A percentile compares a stretch with the other conserved stretches of the same genome.
Evolutionary conservation across 2,113 vertebrate species (phyloP).

Genomic region (Rousettus leschenaultii): DNA sequence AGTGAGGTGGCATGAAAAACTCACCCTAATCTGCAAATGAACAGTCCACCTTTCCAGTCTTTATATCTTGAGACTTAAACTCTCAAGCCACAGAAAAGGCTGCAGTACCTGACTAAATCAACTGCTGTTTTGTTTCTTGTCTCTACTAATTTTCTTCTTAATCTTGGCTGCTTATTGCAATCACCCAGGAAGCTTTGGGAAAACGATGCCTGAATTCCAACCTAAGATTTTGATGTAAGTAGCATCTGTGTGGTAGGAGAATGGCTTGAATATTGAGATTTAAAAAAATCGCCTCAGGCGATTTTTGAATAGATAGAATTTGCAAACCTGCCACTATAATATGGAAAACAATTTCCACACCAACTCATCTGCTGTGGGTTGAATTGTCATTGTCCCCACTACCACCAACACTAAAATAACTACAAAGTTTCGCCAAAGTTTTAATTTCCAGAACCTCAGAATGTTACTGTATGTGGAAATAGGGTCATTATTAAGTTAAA

Average conservation of each 20-base stretch:
- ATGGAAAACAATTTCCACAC: background rate
- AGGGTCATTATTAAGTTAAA: background rate
- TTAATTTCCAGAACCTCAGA: background rate
- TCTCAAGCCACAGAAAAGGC: background rate
- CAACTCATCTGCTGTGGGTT: background rate
- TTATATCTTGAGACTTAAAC: background rate
- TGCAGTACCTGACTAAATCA: background rate
- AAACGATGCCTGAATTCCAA: background rate
- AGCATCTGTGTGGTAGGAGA: background rate
- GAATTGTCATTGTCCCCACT: background rate
- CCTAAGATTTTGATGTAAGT: background rate
- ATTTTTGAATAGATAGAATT: background rate
- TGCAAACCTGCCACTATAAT: background rate
- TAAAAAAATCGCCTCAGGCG: background rate
- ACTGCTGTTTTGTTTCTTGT: background rate
- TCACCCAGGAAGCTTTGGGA: background rate
- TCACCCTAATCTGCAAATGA: background rate
- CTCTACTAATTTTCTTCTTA: background rate
- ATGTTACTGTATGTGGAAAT: background rate
- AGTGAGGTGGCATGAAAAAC: too few relatives aligned
- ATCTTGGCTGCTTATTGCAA: background rate
- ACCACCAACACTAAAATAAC: rapidly evolving
- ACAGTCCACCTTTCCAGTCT: background rate
- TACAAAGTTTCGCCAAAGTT: background rate
- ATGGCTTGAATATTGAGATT: background rate